These are phyloP conservation scores for Sebastes ruberrimus DNA, from an alignment of 2,797 vertebrate species.

Conservation along the genomic window DNA sequence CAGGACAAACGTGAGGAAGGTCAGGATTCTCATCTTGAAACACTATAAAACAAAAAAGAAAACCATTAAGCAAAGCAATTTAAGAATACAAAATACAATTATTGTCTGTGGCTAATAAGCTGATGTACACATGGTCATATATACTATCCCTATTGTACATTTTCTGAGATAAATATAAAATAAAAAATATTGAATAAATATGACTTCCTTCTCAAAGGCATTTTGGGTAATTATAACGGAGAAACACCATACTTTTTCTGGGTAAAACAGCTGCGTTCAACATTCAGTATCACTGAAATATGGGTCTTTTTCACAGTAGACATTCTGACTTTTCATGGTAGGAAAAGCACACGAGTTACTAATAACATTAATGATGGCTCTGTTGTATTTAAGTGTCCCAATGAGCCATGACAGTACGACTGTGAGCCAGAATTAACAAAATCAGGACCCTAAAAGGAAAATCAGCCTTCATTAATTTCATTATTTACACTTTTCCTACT, in stretches of 20 bases:
- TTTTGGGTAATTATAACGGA: neutral
- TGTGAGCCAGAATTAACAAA: neutral
- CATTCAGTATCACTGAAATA: neutral
- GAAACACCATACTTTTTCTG: neutral
- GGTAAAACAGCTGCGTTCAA: neutral
- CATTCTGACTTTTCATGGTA: neutral
- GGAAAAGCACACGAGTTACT: neutral
- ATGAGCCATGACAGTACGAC: neutral
- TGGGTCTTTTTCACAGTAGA: neutral
- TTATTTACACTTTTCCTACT: neutral
- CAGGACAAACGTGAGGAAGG: neutral
- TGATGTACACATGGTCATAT: neutral
- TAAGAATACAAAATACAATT: neutral
- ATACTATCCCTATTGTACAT: too few species aligned
- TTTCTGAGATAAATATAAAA: neutral
- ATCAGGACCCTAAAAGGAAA: neutral
- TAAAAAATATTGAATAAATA: neutral
- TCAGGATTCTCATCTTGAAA: slow-evolving; percentile 1
- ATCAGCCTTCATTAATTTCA: neutral
- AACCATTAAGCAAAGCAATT: neutral
- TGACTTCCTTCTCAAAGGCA: neutral
- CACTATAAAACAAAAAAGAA: neutral
- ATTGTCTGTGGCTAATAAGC: neutral
- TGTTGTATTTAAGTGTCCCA: neutral
- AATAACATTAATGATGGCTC: neutral